Evolutionary conservation across 2,888 invertebrate species (phyloP).

Genomic region (Chalcosyrphus nemorum): DNA sequence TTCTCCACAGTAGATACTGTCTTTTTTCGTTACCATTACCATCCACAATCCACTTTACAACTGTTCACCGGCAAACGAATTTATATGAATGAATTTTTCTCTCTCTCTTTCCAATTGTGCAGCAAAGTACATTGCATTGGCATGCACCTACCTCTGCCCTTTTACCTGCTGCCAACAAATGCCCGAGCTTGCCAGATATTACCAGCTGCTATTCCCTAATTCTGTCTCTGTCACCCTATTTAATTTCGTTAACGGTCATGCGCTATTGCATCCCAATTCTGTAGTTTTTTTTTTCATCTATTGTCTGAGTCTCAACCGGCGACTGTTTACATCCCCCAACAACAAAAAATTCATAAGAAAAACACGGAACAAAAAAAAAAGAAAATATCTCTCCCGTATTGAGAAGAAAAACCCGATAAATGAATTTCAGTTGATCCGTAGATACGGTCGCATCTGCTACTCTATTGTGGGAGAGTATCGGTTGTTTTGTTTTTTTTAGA

Average conservation of each 20-base stretch:
- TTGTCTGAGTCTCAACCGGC: slow-evolving; percentile 36
- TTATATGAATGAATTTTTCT: slow-evolving; percentile 25
- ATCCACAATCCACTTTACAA: slow-evolving; percentile 35
- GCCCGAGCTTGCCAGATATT: no score
- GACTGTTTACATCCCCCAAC: slow-evolving; percentile 58
- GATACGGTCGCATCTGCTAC: slow-evolving; percentile 63
- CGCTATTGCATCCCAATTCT: slow-evolving; percentile 35
- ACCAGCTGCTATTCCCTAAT: slow-evolving; percentile 21
- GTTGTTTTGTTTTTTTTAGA: background rate
- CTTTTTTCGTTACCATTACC: background rate
- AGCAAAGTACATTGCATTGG: background rate
- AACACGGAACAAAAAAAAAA: slow-evolving; percentile 19
- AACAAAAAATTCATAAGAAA: slow-evolving; percentile 35
- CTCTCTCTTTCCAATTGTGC: slow-evolving; percentile 25
- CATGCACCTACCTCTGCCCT: slow-evolving; percentile 35
- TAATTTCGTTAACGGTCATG: slow-evolving; percentile 39
- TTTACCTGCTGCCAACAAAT: slow-evolving; percentile 30
- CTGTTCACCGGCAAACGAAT: slow-evolving; percentile 2
- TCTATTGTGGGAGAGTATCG: slow-evolving; percentile 12
- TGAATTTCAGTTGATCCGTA: slow-evolving; percentile 67
- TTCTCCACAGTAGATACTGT: slow-evolving; percentile 15
- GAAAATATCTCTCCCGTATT: slow-evolving; percentile 46
- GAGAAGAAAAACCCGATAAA: slow-evolving; percentile 61
- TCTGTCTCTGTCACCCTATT: slow-evolving; percentile 50
- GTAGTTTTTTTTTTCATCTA: slow-evolving; percentile 33